phyloP scores from a whole-genome alignment of 2,113 vertebrate genomes.

The Papio anubis region DNA sequence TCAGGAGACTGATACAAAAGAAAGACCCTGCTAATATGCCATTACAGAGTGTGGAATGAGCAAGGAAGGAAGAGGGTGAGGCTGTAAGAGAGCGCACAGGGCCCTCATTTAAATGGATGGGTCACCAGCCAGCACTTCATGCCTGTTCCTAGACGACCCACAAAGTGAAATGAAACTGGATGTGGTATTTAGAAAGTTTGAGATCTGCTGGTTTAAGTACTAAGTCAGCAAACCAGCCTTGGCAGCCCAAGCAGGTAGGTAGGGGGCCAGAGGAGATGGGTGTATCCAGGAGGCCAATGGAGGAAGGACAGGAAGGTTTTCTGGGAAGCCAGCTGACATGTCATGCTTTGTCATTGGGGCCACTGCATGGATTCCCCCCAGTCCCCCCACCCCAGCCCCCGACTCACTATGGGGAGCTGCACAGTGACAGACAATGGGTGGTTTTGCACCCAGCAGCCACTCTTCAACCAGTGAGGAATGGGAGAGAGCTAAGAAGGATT shows the following conservation, averaged over 20 bases:
- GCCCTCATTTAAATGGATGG: neutral
- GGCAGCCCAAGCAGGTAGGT: neutral
- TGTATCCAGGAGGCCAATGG: neutral
- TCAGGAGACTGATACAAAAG: neutral
- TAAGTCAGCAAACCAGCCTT: neutral
- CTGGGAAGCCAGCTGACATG: neutral
- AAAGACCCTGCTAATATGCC: neutral
- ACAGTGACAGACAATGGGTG: neutral
- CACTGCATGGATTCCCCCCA: neutral
- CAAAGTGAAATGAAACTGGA: neutral
- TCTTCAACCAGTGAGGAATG: neutral
- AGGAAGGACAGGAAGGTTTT: neutral
- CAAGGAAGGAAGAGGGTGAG: neutral
- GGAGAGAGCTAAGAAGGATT: neutral
- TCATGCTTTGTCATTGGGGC: neutral
- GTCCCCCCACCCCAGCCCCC: neutral
- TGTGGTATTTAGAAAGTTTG: neutral
- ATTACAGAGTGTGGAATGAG: neutral
- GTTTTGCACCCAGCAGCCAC: neutral
- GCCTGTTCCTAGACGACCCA: neutral
- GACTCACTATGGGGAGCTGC: neutral
- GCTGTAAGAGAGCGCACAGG: neutral
- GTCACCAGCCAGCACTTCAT: neutral
- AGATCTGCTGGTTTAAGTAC: neutral
- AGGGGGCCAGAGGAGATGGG: neutral